Percentiles rank a stretch among this genome's conserved stretches.
These are phyloP conservation scores for Pseudopodoces humilis DNA, from an alignment of 2,113 vertebrate genomes.

Conservation along the genomic window DNA sequence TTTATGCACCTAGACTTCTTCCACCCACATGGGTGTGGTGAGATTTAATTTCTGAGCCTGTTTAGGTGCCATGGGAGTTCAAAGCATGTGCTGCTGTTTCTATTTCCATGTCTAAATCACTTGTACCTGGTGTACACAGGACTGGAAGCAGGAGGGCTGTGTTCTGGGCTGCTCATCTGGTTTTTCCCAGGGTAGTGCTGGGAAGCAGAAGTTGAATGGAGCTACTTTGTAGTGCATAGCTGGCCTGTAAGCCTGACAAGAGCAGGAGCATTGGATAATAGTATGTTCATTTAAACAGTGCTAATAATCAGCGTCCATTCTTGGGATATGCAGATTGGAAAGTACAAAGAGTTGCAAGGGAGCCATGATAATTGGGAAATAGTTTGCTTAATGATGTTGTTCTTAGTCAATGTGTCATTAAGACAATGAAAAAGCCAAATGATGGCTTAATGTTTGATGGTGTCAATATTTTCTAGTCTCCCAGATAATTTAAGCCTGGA, in stretches of 20 bases:
- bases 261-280: neutral
- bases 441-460: neutral
- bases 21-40: constrained; percentile 49
- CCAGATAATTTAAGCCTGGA: neutral
- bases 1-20: constrained; percentile 20
- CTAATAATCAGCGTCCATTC: neutral
- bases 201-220: neutral
- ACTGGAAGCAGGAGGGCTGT: neutral
- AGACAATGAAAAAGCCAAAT: neutral
- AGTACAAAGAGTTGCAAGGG: neutral
- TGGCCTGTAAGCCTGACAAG: neutral
- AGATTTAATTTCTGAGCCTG: constrained; percentile 21
- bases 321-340: neutral
- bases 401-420: neutral
- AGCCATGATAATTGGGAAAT: neutral
- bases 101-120: constrained; percentile 7
- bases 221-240: neutral
- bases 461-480: neutral
- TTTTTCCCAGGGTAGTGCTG: neutral
- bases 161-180: neutral
- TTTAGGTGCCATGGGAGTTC: constrained; percentile 11
- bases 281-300: neutral
- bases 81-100: constrained; percentile 14
- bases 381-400: neutral
- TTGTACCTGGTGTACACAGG: neutral